Base-by-base conservation (phyloP, 2,888 invertebrate genomes). In the Ctenicera cuprea region DNA sequence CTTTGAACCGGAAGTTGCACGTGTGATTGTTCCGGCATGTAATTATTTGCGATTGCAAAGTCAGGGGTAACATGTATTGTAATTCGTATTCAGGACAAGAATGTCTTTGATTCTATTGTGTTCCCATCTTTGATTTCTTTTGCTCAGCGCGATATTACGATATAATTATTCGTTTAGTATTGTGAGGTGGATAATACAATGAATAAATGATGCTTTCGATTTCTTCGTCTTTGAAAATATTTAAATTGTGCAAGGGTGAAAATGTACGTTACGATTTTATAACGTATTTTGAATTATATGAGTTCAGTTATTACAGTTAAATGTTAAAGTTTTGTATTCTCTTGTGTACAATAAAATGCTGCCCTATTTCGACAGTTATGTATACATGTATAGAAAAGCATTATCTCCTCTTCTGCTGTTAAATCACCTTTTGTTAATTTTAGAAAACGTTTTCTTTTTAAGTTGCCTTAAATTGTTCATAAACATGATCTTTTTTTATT, bases 1-100 rank as follows among this genome's bases (percentile, higher is more conserved):
- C 80, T 78, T 80, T 80, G 76, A 79, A 83, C 84, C 84, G 85
- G 85, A 84, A 85, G 83, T 84, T 82, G 80, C 84, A 85, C 84
- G 84, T 84, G 84, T 81, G 78, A 73, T 76, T 73, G 73, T 73
- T 73, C 73, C 67, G 73, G 54, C 67, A 74, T 74, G 74, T 74
- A 74, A 74, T 74, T 74, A 74, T 71, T 68, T 62, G 71, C 54
- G 74, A 74, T 74, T 71, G 59, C 71, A 71, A 74, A 74, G 74
- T 74, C 74, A 74, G 71, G 74, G 74, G 67, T 57, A 57, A 57
- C 74, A 71, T 74, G 71, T 74, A 74, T 74, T 74, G 74, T 74
- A 71, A 70, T 74, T 54, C 74, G 68, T 63, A 68, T 73, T 73
- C 68, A 57, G 54, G 48, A 33, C 43, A 54, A 64, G 37, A 74